Evolutionary conservation across 2,888 invertebrate genomes (phyloP).

Genomic region (Brenthis ino): DNA sequence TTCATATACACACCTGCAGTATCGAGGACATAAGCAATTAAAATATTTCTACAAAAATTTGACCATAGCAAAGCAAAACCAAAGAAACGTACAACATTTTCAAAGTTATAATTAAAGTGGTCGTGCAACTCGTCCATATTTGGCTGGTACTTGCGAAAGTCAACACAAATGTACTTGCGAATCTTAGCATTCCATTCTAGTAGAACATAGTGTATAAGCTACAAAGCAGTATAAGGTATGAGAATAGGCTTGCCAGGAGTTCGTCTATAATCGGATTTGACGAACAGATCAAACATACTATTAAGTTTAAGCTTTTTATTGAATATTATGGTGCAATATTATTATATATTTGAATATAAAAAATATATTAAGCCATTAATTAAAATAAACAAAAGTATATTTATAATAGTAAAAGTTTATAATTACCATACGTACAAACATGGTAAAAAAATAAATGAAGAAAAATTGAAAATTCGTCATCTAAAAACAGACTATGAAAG

Average conservation of each 20-base stretch:
- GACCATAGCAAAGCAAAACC: neutral
- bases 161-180: conserved; percentile 14
- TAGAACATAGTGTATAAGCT: conserved; percentile 5
- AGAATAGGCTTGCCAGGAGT: conserved; percentile 4
- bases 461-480: no score
- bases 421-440: no score
- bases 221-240: conserved; percentile 3
- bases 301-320: neutral
- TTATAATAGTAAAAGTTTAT: no score
- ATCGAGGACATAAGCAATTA: neutral
- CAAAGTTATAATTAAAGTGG: conserved; percentile 1
- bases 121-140: conserved; percentile 12
- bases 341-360: no score
- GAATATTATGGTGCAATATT: no score
- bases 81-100: neutral
- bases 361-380: no score
- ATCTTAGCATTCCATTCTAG: conserved; percentile 15
- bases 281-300: neutral
- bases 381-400: no score
- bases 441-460: no score
- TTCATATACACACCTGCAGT: no score
- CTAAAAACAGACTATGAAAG: no score
- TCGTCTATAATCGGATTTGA: neutral
- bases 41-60: no score
- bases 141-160: conserved; percentile 15